phyloP scores from a whole-genome alignment of 1,140 invertebrate genomes.

The Lepeophtheirus salmonis region DNA sequence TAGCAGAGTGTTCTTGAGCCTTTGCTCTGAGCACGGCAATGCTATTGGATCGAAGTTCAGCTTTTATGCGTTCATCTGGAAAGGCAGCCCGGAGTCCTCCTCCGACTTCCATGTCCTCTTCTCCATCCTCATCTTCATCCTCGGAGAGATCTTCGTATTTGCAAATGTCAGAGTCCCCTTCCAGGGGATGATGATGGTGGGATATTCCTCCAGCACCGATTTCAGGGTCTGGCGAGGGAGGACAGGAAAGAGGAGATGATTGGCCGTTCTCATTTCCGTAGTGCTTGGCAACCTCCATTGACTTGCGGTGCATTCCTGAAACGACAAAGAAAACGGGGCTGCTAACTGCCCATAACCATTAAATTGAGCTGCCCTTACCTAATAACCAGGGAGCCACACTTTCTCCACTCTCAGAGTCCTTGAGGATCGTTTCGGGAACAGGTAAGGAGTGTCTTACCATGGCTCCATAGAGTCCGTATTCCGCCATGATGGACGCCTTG shows the following conservation, averaged over 20 bases:
- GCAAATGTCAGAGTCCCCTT: constrained; percentile 1
- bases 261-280: neutral
- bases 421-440: constrained; percentile 88
- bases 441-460: constrained; percentile 96
- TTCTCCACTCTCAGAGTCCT: constrained; percentile 28
- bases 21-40: constrained; percentile 18
- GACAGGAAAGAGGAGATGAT: no score
- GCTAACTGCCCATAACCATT: no score
- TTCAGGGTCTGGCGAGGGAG: neutral
- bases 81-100: constrained; percentile 20
- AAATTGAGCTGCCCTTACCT: no score
- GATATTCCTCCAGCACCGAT: neutral
- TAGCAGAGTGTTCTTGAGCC: constrained; percentile 18
- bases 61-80: no score
- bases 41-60: constrained; percentile 19
- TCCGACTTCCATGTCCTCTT: constrained; percentile 14
- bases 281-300: constrained; percentile 5
- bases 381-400: constrained; percentile 92
- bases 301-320: constrained; percentile 11
- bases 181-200: neutral
- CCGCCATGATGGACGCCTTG: constrained; percentile 95
- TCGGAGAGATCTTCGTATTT: constrained; percentile 1
- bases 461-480: constrained; percentile 95
- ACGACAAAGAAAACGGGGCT: no score
- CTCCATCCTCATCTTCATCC: neutral